phyloP scores from a whole-genome alignment of 2,888 invertebrate genomes.

The Microplitis manilae region DNA sequence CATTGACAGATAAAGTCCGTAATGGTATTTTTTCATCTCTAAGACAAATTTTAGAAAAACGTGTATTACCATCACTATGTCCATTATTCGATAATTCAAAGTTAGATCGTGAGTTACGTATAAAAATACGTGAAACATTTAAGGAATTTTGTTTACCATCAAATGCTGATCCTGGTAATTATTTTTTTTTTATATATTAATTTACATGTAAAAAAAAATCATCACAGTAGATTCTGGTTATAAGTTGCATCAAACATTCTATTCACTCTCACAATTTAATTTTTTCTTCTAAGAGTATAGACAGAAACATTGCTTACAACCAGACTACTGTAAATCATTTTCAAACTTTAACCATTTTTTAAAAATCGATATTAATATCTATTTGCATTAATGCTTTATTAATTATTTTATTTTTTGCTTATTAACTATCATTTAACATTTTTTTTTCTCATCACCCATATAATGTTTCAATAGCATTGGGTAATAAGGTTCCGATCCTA shows the following conservation, averaged over 20 bases:
- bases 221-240: too few species aligned
- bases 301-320: too few species aligned
- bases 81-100: constrained; percentile 91
- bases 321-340: too few species aligned
- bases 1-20: constrained; percentile 83
- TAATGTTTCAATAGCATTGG: constrained; percentile 62
- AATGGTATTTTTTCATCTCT: constrained; percentile 88
- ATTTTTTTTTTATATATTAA: neutral
- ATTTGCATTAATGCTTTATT: neutral
- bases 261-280: too few species aligned
- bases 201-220: too few species aligned
- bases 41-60: constrained; percentile 90
- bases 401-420: constrained; percentile 2
- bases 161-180: constrained; percentile 73
- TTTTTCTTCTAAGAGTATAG: too few species aligned
- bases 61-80: constrained; percentile 89
- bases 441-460: constrained; percentile 47
- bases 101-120: constrained; percentile 86
- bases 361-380: neutral
- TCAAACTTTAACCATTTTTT: too few species aligned
- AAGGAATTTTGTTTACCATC: constrained; percentile 86
- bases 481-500: constrained; percentile 66
- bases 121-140: constrained; percentile 91
- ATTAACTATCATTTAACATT: constrained; percentile 20
- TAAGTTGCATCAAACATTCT: too few species aligned